Percentiles rank a stretch among this genome's conserved stretches.
Conservation (phyloP, 53 echinoderm and acorn worm genomes). For the Henricia sp. region DNA sequence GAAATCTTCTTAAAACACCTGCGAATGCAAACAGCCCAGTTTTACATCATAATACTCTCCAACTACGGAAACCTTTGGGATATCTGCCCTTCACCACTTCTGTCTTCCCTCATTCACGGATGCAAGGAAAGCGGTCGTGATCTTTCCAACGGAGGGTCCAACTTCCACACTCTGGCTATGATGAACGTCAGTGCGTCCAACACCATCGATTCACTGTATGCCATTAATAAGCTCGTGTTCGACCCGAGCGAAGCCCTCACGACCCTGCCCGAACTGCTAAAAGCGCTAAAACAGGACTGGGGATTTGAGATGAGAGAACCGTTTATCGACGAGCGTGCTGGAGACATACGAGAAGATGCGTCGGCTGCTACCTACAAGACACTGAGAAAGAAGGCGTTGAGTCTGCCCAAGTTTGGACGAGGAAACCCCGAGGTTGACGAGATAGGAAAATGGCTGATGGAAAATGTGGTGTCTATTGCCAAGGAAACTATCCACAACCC, state of each 20-base stretch:
- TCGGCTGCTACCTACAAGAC: conserved; percentile 9
- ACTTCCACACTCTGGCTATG: not conserved
- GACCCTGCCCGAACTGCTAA: conserved; percentile 12
- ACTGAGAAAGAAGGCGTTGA: conserved; percentile 14
- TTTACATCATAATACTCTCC: not conserved
- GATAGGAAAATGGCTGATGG: conserved; percentile 13
- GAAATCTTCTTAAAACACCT: conserved; percentile 18
- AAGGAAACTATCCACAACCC: conserved; percentile 6
- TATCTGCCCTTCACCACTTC: conserved; percentile 20
- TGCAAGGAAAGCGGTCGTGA: conserved; percentile 37
- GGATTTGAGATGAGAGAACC: conserved; percentile 27
- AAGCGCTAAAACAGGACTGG: conserved; percentile 17
- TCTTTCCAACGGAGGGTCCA: conserved; percentile 14
- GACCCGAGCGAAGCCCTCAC: conserved; percentile 18
- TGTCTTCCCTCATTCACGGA: conserved; percentile 21
- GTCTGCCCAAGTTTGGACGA: not conserved
- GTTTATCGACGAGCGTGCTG: not conserved
- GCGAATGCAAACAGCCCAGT: not conserved
- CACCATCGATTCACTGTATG: conserved; percentile 28
- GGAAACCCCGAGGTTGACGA: conserved; percentile 10
- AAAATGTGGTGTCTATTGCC: conserved; percentile 1
- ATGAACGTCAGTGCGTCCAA: conserved; percentile 1
- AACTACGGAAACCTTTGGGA: conserved; percentile 5
- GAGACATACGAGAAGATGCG: not conserved
- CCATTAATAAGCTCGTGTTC: conserved; percentile 25